Percentiles rank a stretch among this genome's conserved stretches.
Evolutionary conservation across 1,140 invertebrate genomes (phyloP).

Genomic region (Penaeus japonicus): DNA sequence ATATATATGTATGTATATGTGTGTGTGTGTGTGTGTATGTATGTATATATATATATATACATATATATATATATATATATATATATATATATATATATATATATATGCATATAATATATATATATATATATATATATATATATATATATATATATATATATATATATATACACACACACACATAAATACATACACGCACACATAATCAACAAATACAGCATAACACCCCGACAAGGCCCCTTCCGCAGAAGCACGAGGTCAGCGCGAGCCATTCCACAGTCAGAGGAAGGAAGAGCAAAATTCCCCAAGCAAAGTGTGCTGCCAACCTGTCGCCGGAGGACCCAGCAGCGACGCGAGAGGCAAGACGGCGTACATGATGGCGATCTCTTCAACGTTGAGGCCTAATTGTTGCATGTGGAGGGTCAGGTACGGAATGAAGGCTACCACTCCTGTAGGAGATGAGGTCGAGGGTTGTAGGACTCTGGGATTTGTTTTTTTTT

Average conservation of each 20-base stretch:
- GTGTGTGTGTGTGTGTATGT: neutral
- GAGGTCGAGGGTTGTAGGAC: neutral
- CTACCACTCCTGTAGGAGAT: neutral
- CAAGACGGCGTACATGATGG: neutral
- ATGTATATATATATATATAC: neutral
- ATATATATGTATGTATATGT: neutral
- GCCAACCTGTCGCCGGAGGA: neutral
- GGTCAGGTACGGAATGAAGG: neutral
- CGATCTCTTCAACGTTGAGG: neutral
- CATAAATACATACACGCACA: no score
- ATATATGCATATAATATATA: no score
- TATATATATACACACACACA: no score
- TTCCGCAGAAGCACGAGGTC: no score
- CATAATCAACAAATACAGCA: no score
- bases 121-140: no score
- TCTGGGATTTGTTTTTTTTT: neutral
- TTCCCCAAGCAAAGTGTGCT: no score
- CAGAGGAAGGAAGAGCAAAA: no score
- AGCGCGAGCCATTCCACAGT: no score
- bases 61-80: neutral
- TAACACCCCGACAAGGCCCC: no score
- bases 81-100: neutral
- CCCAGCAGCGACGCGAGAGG: neutral
- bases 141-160: no score
- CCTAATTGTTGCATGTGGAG: neutral